Evolutionary conservation across 1,140 invertebrate species (phyloP), one percentile per base, ranked within the genome.

Genomic region (Conus betulinus): DNA sequence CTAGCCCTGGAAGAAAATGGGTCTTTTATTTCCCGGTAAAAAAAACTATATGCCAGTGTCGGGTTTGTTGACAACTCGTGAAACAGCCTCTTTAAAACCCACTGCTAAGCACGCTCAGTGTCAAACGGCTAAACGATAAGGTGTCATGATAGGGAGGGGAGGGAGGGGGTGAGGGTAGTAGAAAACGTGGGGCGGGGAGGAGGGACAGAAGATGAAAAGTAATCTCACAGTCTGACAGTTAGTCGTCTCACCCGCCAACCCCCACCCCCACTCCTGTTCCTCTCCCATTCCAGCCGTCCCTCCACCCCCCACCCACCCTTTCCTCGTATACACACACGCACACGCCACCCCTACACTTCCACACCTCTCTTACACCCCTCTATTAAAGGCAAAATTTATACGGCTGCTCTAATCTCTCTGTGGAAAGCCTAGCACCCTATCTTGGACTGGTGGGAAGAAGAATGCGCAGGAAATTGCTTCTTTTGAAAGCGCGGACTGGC

Each of bases 371-470:
- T 60, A 15, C 15, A 60, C 57, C 8, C 57, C 8, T 63, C 60
- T 71, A 71, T 71, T 71, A 71, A 71, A 71, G 67, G 23, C 67
- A 20, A 20, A 71, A 71, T 71, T 71, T 71, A 71, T 71, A 71
- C 20, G 67, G 67, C 11, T 71, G 67, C 67, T n/a, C 67, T 71
- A 71, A 71, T 71, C 67, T 71, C 23, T 71, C 6, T 7, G 15
- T 71, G 67, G 67, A 71, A 71, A 23, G 67, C 67, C 23, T 63
- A 71, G 67, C 67, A 71, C 6, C 11, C 67, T 71, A 71, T 71
- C 17, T 71, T 20, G 67, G 67, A 20, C 20, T 6, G 67, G 67
- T 23, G 67, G 20, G 67, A 71, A 71, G 67, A 71, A 71, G 67
- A 71, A 71, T 71, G 67, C 67, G 23, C 17, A 71, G 67, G 67